Evolutionary conservation across 2,113 vertebrate species (phyloP).

Genomic region (Pholis gunnellus): DNA sequence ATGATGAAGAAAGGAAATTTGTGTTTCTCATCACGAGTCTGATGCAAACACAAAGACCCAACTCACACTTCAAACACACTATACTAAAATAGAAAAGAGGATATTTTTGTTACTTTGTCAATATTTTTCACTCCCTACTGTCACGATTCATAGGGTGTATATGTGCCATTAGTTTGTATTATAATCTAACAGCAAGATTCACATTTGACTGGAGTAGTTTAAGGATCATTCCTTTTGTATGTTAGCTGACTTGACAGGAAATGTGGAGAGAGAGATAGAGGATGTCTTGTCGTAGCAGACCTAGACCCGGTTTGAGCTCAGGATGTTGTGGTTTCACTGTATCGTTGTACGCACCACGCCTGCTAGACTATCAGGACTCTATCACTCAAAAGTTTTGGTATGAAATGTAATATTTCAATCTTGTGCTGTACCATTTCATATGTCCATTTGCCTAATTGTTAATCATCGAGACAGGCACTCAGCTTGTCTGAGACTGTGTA

Average conservation of each 20-base stretch:
- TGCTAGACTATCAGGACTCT: not conserved
- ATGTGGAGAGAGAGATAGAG: constrained; percentile 45
- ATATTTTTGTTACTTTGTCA: not conserved
- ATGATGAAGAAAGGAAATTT: constrained; percentile 45
- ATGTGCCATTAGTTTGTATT: not conserved
- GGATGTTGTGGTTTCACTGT: constrained; percentile 66
- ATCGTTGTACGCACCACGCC: not conserved
- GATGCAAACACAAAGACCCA: constrained; percentile 9
- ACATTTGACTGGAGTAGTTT: not conserved
- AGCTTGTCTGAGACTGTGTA: not conserved
- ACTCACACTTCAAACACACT: not conserved
- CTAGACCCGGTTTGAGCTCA: constrained; percentile 1
- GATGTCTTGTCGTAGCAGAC: constrained; percentile 5
- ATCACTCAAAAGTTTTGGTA: not conserved
- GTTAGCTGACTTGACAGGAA: constrained; percentile 50
- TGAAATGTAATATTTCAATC: not conserved
- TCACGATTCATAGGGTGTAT: not conserved
- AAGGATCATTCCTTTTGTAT: not conserved
- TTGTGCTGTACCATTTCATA: not conserved
- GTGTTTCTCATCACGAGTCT: not conserved
- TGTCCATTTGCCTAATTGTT: not conserved
- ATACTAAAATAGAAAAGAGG: not conserved
- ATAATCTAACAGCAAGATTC: not conserved
- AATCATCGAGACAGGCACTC: not conserved
- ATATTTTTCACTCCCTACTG: not conserved